phyloP scores from a whole-genome alignment of 2,113 vertebrate species.

The Psophia crepitans region DNA sequence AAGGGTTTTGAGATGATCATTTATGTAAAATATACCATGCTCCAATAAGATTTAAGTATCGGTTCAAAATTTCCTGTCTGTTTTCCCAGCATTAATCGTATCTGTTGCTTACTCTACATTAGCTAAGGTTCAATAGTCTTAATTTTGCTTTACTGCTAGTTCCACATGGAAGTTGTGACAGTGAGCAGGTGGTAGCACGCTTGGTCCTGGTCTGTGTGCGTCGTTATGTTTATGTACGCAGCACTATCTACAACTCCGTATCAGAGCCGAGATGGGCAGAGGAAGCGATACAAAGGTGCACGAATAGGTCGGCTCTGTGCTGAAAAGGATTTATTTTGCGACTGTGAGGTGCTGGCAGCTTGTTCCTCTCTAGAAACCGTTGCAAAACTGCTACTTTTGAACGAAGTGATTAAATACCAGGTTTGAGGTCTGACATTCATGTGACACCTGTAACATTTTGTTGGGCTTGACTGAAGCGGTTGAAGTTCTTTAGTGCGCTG shows the following conservation, averaged over 20 bases:
- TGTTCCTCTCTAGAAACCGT: background rate
- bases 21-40: background rate
- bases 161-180: background rate
- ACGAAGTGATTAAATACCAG: constrained; percentile 18
- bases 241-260: background rate
- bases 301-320: background rate
- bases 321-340: background rate
- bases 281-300: background rate
- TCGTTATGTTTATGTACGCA: background rate
- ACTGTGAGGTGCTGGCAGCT: background rate
- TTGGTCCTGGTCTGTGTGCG: background rate
- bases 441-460: constrained; percentile 42
- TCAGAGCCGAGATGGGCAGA: background rate
- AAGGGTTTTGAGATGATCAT: background rate
- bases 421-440: constrained; percentile 21
- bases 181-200: background rate
- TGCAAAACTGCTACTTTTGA: constrained; percentile 37
- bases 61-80: background rate
- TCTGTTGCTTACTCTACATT: background rate
- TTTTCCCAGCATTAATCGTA: background rate
- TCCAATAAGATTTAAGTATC: background rate
- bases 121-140: background rate
- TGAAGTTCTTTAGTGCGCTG: background rate
- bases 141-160: background rate
- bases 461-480: background rate